Evolutionary conservation across 1,140 invertebrate genomes (phyloP), one percentile per base, ranked within the genome.

Genomic region (Palaemon carinicauda): DNA sequence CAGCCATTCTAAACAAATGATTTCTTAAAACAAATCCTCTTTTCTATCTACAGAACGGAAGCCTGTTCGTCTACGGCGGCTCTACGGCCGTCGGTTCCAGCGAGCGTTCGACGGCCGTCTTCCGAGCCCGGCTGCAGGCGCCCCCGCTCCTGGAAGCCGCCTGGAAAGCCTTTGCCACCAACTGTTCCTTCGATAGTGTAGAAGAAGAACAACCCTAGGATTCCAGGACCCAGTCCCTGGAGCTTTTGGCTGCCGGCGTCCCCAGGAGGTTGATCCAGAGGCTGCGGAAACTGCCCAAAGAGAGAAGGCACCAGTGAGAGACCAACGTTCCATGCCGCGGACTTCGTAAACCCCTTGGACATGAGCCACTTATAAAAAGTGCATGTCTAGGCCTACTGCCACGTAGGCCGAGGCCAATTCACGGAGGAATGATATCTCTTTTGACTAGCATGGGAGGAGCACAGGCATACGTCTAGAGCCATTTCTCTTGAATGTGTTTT

Each of bases 91-190:
- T 84, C 19, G 82, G 74, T 5, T 75, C 69, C 52, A 56, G 27
- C 19, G 73, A 84, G 21, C 52, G 82, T 9, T 84, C 82, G 15
- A 24, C 33, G 12, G 53, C 82, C 3, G 33, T 84, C 2, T 84
- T 50, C 52, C 31, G 82, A 0, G 82, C 53, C n/a, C 12, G 33
- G 21, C 82, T 84, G 4, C 21, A 84, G 2, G 74, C 82, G 12
- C 82, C 82, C 9, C 82, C 82, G 17, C 74, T 84, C 3, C 54
- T 84, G 74, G 82, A 84, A n/a, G 82, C 82, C 27, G 82, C 82
- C 7, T 84, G 82, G 82, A 74, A 65, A 4, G 52, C 82, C 54
- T 84, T 84, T 54, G 24, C 80, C 24, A 50, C 29, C 73, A 29
- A 84, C 74, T 84, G 82, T 27, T 54, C 82, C 3, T 15, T 31